Evolutionary conservation across 1,140 invertebrate genomes (phyloP).

Genomic region (Zaprionus tsacasi): DNA sequence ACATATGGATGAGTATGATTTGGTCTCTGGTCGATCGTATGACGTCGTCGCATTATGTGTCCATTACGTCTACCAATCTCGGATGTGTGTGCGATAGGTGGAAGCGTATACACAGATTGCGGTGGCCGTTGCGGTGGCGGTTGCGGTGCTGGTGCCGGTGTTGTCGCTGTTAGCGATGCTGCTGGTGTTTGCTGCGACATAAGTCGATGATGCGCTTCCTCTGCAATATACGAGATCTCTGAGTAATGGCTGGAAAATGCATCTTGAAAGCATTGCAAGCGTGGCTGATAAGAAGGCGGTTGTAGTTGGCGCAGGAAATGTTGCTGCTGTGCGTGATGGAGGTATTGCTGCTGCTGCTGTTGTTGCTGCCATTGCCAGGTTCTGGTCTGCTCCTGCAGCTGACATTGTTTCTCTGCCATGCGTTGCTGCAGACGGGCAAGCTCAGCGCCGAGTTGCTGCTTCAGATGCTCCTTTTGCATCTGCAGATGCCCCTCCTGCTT

Average conservation of each 20-base stretch:
- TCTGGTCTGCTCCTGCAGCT: conserved; percentile 23
- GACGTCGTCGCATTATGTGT: conserved; percentile 27
- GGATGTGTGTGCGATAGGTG: not conserved
- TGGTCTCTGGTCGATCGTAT: conserved; percentile 28
- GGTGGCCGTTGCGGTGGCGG: not conserved
- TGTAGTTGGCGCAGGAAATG: conserved; percentile 22
- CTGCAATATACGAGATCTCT: not conserved
- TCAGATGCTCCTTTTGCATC: conserved; percentile 27
- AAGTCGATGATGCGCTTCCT: not conserved
- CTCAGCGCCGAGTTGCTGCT: conserved; percentile 21
- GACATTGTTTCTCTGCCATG: conserved; percentile 33
- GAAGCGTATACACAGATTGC: not conserved
- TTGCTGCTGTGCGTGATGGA: conserved; percentile 12
- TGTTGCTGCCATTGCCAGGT: conserved; percentile 39
- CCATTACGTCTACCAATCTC: not conserved
- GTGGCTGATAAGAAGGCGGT: conserved; percentile 18
- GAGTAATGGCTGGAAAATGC: conserved; percentile 16
- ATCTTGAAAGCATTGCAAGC: conserved; percentile 51
- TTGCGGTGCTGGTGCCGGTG: not conserved
- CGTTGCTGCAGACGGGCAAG: conserved; percentile 24
- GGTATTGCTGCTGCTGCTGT: conserved; percentile 19
- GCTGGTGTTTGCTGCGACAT: conserved; percentile 2
- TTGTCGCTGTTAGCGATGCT: not conserved
- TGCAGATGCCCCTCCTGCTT: conserved; percentile 49
- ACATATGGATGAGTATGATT: conserved; percentile 1